Evolutionary conservation across 1,140 invertebrate species (phyloP), one percentile per base, ranked within the genome.

Genomic region (Bombus superbus): DNA sequence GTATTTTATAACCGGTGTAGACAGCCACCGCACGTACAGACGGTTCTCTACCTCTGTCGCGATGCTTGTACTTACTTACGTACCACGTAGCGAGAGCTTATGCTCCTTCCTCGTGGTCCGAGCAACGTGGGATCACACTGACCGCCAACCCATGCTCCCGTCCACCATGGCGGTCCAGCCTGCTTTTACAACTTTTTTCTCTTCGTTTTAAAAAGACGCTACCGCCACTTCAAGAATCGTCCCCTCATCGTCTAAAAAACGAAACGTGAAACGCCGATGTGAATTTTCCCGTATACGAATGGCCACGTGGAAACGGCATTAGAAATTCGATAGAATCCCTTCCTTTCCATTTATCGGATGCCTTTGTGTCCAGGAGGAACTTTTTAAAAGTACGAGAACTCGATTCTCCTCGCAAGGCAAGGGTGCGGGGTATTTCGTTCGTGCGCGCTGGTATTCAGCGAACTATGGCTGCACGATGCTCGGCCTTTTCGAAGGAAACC

Each of bases 1-100:
- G 90, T 91, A 91, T 87, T 91, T 91, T 91, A 91, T 91, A 91
- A 91, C 90, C 90, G 86, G 88, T 91, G 90, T 88, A 91, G 90
- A 91, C 89, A 91, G 88, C 90, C 90, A 91, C 89, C 85, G 88
- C 88, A 75, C 77, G 80, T 85, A 86, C 81, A 62, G 73, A 66
- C 88, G 71, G 66, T 88, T 62, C 89, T 90, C 80, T 77, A 53
- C 80, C 71, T 75, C 53, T 74, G 25, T 80, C 47, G 25, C 76
- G 53, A 71, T 57, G 66, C 75, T 77, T 77, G 53, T 77, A 77
- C 28, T 62, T 62, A 62, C 59, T 53, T 53, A 53, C 53, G 72
- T 83, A 66, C 83, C 62, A 66, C 53, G 38, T 78, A 73, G 71
- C 22, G 44, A 83, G 59, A 57, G 86, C 47, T 11, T 18, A 64